Conservation (phyloP, 1,140 invertebrate species). For the Chironomus tepperi region DNA sequence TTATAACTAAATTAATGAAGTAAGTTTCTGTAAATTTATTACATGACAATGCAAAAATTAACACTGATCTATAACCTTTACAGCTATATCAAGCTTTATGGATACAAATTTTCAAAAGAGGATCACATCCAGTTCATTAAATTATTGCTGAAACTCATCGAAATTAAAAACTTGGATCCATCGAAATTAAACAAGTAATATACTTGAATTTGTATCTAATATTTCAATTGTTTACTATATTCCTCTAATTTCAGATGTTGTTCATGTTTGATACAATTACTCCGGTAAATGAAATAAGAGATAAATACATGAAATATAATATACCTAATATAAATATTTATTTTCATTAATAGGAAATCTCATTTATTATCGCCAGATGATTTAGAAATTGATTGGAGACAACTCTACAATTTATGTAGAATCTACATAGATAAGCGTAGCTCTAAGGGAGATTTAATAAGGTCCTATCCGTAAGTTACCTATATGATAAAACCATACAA, state of each 20-base stretch:
- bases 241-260: background rate
- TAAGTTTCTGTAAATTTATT: constrained; percentile 33
- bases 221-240: constrained; percentile 31
- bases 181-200: constrained; percentile 59
- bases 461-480: constrained; percentile 47
- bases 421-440: constrained; percentile 42
- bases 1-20: constrained; percentile 45
- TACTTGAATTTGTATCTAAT: constrained; percentile 42
- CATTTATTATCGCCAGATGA: constrained; percentile 70
- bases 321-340: constrained; percentile 18
- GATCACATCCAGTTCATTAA: constrained; percentile 86
- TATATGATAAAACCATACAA: background rate
- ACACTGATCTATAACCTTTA: constrained; percentile 33
- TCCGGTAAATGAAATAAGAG: background rate
- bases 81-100: constrained; percentile 76
- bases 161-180: constrained; percentile 67
- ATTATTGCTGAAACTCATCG: constrained; percentile 66
- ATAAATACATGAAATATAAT: background rate
- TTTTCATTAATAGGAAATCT: constrained; percentile 55
- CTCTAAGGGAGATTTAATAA: constrained; percentile 46
- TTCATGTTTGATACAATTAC: background rate
- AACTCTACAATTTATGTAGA: constrained; percentile 63
- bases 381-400: constrained; percentile 74
- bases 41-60: background rate
- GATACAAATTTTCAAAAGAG: constrained; percentile 78